These are phyloP conservation scores for Platycheirus rosarum DNA, from an alignment of 2,888 invertebrate genomes.

Conservation along the genomic window DNA sequence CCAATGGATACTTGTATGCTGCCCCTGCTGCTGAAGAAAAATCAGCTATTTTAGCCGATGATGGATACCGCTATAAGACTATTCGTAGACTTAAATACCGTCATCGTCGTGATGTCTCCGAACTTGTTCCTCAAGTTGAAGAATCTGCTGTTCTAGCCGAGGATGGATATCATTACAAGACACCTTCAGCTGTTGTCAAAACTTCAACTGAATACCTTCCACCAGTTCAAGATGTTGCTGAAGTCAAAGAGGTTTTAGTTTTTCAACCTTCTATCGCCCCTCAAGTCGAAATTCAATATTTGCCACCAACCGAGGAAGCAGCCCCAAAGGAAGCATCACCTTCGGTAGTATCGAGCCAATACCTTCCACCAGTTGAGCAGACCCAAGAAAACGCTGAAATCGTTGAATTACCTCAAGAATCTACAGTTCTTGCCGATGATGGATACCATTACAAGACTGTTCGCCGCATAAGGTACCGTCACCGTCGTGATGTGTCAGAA, in stretches of 20 bases:
- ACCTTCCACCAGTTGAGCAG: conserved; percentile 55
- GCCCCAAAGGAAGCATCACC: conserved; percentile 7
- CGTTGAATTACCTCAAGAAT: conserved; percentile 68
- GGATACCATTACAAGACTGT: conserved; percentile 63
- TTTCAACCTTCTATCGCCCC: conserved; percentile 24
- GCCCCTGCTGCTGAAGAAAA: conserved; percentile 20
- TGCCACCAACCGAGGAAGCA: conserved; percentile 76
- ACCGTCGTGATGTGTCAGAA: conserved; percentile 45
- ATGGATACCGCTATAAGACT: conserved; percentile 59
- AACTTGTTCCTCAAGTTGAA: conserved; percentile 20
- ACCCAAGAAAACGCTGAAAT: conserved; percentile 35
- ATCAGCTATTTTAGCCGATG: conserved; percentile 15
- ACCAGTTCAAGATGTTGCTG: conserved; percentile 51
- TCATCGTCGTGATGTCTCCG: conserved; percentile 48
- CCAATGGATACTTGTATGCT: conserved; percentile 24
- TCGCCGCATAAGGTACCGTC: conserved; percentile 40
- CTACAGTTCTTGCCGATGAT: conserved; percentile 68
- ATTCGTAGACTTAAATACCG: conserved; percentile 46
- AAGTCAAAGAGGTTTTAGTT: conserved; percentile 40
- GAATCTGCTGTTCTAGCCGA: conserved; percentile 68
- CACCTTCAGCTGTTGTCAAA: conserved; percentile 65
- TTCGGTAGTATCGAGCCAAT: conserved; percentile 58
- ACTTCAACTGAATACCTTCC: conserved; percentile 73
- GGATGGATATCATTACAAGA: conserved; percentile 79
- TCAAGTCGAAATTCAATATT: conserved; percentile 72